Evolutionary conservation across 2,113 vertebrate genomes (phyloP).

Genomic region (Passer domesticus): DNA sequence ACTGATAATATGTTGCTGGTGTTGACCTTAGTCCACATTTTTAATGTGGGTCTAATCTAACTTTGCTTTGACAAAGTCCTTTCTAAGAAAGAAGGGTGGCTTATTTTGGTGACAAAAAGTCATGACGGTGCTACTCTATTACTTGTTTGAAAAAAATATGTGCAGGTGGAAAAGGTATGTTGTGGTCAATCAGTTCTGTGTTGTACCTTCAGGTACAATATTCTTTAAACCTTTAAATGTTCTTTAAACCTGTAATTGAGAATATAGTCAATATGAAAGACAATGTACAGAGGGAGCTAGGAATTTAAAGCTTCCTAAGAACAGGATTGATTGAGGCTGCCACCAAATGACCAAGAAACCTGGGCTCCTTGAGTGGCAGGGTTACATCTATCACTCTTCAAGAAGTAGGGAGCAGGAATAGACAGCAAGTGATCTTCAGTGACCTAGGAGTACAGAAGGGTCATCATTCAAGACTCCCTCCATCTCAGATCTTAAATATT

Average conservation of each 20-base stretch:
- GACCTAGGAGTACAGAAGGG: neutral
- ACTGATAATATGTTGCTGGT: neutral
- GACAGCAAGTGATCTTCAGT: neutral
- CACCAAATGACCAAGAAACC: neutral
- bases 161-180: neutral
- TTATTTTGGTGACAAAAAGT: neutral
- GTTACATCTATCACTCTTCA: neutral
- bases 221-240: neutral
- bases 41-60: neutral
- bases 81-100: neutral
- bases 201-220: neutral
- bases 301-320: neutral
- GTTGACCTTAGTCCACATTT: neutral
- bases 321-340: neutral
- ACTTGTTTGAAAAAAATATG: neutral
- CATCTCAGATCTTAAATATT: neutral
- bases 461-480: neutral
- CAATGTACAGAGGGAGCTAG: neutral
- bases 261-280: neutral
- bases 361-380: neutral
- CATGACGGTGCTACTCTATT: neutral
- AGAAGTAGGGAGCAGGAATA: neutral
- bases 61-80: neutral
- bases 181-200: neutral
- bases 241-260: neutral